phyloP scores from a whole-genome alignment of 2,797 vertebrate species.

The Delichon dasypus region DNA sequence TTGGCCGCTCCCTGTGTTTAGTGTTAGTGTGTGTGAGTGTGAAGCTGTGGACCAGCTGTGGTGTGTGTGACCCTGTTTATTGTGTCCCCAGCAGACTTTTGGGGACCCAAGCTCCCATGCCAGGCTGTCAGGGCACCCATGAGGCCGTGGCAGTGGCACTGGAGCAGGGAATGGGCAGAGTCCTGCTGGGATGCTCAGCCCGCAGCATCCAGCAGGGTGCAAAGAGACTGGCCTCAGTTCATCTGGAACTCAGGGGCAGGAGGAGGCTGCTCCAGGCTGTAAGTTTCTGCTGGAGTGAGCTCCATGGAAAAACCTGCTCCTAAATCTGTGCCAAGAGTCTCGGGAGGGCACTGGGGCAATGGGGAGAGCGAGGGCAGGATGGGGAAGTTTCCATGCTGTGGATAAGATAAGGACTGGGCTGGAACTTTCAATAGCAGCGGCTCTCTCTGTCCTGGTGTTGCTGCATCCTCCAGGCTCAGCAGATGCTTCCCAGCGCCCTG shows the following conservation, averaged over 20 bases:
- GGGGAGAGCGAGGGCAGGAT: neutral
- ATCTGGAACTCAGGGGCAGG: neutral
- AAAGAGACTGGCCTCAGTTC: neutral
- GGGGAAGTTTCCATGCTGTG: neutral
- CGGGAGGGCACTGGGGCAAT: neutral
- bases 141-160: neutral
- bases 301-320: neutral
- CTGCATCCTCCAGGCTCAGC: neutral
- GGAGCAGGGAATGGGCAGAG: neutral
- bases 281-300: neutral
- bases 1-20: neutral
- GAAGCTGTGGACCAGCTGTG: neutral
- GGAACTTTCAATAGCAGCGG: neutral
- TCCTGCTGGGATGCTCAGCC: neutral
- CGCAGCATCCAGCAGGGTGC: fast-evolving
- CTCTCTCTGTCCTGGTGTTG: neutral
- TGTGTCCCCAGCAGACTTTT: neutral
- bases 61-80: neutral
- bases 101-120: fast-evolving
- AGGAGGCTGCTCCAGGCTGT: neutral
- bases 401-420: neutral
- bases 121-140: neutral
- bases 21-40: fast-evolving
- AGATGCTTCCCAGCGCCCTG: fast-evolving
- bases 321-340: neutral